phyloP scores from a whole-genome alignment of 2,888 invertebrate genomes.

The Heliconius aoede region DNA sequence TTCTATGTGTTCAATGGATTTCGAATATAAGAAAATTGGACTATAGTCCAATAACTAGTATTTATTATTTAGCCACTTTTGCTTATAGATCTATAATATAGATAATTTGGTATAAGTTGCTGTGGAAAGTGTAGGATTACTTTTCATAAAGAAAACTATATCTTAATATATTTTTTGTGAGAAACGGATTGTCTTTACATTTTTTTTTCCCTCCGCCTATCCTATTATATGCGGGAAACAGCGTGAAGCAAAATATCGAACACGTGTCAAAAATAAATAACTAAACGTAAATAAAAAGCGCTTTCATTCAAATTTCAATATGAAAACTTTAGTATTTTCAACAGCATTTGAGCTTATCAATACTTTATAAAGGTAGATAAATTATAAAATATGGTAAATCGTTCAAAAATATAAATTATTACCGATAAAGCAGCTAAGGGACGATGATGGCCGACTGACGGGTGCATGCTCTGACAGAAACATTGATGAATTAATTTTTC shows the following conservation, averaged over 20 bases:
- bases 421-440: constrained; percentile 13
- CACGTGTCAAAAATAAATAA: too few relatives aligned
- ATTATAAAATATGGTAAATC: constrained; percentile 1
- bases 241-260: too few relatives aligned
- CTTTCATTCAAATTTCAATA: neutral
- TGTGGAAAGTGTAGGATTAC: neutral
- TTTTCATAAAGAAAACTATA: too few relatives aligned
- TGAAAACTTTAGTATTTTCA: neutral
- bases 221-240: too few relatives aligned
- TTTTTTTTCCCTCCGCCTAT: too few relatives aligned
- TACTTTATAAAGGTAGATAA: constrained; percentile 3
- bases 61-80: constrained; percentile 7
- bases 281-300: neutral
- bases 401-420: constrained; percentile 34
- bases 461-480: constrained; percentile 23
- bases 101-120: neutral
- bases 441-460: constrained; percentile 27
- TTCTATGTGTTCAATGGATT: constrained; percentile 27
- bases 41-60: neutral
- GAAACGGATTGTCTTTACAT: too few relatives aligned
- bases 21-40: constrained; percentile 16
- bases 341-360: neutral
- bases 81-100: neutral
- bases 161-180: too few relatives aligned
- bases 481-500: constrained; percentile 36